Percentiles rank a stretch among this genome's conserved stretches.
These are phyloP conservation scores for Goniozus legneri DNA, from an alignment of 1,140 invertebrate genomes.

Conservation along the genomic window DNA sequence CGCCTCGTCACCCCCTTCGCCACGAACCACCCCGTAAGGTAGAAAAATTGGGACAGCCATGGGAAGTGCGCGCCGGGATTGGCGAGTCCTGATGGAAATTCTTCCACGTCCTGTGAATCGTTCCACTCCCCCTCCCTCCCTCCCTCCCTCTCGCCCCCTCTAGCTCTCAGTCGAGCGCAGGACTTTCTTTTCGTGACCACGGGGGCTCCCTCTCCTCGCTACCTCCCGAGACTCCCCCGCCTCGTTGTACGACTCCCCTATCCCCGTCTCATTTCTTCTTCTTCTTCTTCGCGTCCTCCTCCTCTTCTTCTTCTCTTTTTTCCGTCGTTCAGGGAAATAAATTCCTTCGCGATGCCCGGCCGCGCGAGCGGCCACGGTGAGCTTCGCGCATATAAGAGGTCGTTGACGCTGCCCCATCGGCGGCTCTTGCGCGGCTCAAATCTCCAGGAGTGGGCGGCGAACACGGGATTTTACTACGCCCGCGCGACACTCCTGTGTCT, in stretches of 20 bases:
- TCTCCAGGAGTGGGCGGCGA: conserved; percentile 19
- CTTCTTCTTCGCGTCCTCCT: conserved; percentile 6
- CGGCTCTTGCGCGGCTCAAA: conserved; percentile 25
- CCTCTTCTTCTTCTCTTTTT: not conserved
- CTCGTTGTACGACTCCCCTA: too few relatives aligned
- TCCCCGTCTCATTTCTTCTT: not conserved
- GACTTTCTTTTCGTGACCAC: too few relatives aligned
- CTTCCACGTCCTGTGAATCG: not conserved
- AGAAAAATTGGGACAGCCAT: conserved; percentile 1
- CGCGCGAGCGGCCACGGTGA: conserved; percentile 10
- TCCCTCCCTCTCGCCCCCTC: too few relatives aligned
- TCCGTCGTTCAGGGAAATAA: conserved; percentile 11
- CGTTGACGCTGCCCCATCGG: conserved; percentile 25
- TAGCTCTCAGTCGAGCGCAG: too few relatives aligned
- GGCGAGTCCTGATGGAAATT: conserved; percentile 1
- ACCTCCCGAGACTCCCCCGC: too few relatives aligned
- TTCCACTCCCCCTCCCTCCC: too few relatives aligned
- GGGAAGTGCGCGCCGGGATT: too few relatives aligned
- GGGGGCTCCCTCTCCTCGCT: too few relatives aligned
- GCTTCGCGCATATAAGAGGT: too few relatives aligned
- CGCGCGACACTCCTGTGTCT: conserved; percentile 9
- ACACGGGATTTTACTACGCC: conserved; percentile 15
- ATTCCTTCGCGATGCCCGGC: conserved; percentile 6
- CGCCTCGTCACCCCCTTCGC: not conserved
- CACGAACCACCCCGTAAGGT: not conserved